Percentiles rank a stretch among this genome's conserved stretches.
Conservation (phyloP, 2,888 invertebrate genomes). For the Lepetodrilus schrolli region DNA sequence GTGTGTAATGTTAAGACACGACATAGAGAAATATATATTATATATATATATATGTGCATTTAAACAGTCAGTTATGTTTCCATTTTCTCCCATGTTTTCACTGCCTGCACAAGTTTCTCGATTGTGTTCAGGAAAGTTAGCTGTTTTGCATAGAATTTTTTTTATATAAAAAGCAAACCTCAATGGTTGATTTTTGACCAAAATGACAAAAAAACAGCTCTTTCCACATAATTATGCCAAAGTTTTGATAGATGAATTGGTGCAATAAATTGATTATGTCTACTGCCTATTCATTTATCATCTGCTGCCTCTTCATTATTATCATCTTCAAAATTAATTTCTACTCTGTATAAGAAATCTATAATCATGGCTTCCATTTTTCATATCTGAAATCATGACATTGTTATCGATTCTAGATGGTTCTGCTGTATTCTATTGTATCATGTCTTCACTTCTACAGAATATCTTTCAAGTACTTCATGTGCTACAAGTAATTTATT, state of each 20-base stretch:
- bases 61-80: too few species aligned
- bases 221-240: constrained; percentile 13
- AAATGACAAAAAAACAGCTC: constrained; percentile 9
- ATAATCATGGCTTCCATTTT: constrained; percentile 1
- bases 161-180: not conserved
- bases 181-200: constrained; percentile 7
- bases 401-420: not conserved
- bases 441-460: too few species aligned
- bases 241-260: not conserved
- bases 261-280: constrained; percentile 8
- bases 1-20: too few species aligned
- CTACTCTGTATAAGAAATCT: too few species aligned
- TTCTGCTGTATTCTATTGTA: too few species aligned
- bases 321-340: too few species aligned
- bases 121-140: not conserved
- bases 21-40: too few species aligned
- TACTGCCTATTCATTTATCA: not conserved
- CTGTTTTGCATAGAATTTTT: constrained; percentile 3
- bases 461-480: not conserved
- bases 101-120: too few species aligned
- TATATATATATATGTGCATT: too few species aligned
- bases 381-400: constrained; percentile 16
- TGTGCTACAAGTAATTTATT: too few species aligned
- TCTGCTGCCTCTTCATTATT: too few species aligned
- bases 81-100: too few species aligned